These are phyloP conservation scores for Hedya salicella DNA, from an alignment of 2,888 invertebrate species.

Conservation along the genomic window DNA sequence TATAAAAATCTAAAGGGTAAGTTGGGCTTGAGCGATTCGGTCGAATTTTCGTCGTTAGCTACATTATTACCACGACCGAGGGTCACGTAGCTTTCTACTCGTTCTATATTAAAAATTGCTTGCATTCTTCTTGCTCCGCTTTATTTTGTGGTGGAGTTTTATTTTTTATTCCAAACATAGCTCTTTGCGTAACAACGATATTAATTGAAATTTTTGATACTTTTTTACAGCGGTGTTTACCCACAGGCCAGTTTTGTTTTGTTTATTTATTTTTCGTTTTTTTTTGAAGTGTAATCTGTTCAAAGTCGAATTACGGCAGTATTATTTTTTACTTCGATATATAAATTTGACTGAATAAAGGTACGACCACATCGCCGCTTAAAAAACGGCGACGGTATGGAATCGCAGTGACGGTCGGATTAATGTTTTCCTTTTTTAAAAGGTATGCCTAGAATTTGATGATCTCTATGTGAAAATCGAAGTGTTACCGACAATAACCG, in stretches of 20 bases:
- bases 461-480: too few relatives aligned
- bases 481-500: too few relatives aligned
- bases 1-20: constrained; percentile 51
- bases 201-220: constrained; percentile 67
- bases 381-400: too few relatives aligned
- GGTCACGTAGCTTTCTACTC: constrained; percentile 62
- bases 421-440: too few relatives aligned
- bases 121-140: constrained; percentile 77
- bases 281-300: not conserved
- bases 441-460: too few relatives aligned
- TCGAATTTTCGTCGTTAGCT: constrained; percentile 66
- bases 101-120: constrained; percentile 82
- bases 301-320: too few relatives aligned
- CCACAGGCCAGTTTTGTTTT: not conserved
- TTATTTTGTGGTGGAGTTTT: constrained; percentile 71
- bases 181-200: constrained; percentile 59
- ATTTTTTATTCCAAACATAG: constrained; percentile 67
- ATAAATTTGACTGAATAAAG: too few relatives aligned
- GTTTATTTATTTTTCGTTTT: not conserved
- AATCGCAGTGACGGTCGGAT: too few relatives aligned
- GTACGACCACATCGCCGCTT: too few relatives aligned
- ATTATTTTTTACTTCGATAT: too few relatives aligned
- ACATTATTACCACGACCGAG: constrained; percentile 66
- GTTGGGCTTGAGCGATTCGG: constrained; percentile 54
- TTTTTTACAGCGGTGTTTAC: constrained; percentile 39